Conservation (phyloP, 1,140 invertebrate genomes). For the Cydia pomonella region DNA sequence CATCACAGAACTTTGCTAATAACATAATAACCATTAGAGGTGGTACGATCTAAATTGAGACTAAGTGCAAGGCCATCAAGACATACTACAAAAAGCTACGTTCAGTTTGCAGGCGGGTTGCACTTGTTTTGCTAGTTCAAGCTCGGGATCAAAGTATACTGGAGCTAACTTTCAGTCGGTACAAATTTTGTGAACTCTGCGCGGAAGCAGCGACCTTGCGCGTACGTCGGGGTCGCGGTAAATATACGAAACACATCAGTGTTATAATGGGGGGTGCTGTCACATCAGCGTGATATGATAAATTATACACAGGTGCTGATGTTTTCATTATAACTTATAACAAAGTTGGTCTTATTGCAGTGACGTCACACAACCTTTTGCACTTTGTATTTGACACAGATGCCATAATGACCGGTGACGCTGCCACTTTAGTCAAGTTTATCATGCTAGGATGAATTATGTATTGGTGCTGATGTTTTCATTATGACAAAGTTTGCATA, state of each 20-base stretch:
- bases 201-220: constrained; percentile 13
- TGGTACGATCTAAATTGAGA: too few species aligned
- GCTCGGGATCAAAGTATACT: neutral
- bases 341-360: neutral
- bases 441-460: too few species aligned
- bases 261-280: constrained; percentile 7
- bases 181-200: neutral
- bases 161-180: neutral
- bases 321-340: neutral
- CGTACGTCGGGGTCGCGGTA: neutral
- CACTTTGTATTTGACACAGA: neutral
- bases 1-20: too few species aligned
- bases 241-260: neutral
- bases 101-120: too few species aligned
- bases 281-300: neutral
- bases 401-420: neutral
- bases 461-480: neutral
- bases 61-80: too few species aligned
- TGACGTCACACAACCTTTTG: neutral
- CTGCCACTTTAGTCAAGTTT: too few species aligned
- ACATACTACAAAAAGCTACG: too few species aligned
- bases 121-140: too few species aligned
- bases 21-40: too few species aligned
- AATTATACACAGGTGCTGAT: constrained; percentile 1
- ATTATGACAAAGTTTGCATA: neutral